Conservation (phyloP, 2,113 vertebrate species). For the Catharus bicknelli region DNA sequence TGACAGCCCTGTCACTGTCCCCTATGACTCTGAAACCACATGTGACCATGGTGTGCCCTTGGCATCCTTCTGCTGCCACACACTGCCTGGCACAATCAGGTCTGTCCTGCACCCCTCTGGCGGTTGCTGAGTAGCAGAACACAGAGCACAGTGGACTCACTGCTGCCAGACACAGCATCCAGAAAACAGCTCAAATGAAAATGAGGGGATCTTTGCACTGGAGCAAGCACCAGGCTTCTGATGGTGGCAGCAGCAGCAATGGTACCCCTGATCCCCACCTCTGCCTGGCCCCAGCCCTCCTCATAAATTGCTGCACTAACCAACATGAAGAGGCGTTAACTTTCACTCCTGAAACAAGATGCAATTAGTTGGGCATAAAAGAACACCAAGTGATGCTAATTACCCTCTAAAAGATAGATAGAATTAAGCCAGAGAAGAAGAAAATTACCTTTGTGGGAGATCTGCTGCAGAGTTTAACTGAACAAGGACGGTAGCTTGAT, state of each 20-base stretch:
- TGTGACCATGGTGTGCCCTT: background rate
- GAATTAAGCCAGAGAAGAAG: slow-evolving; percentile 74
- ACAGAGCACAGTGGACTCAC: background rate
- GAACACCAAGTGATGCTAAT: slow-evolving; percentile 72
- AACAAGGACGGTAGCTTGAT: background rate
- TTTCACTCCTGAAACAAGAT: slow-evolving; percentile 72
- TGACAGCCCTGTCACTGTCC: rapidly evolving
- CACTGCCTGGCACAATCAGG: background rate
- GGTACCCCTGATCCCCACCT: slow-evolving; percentile 14
- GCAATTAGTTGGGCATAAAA: slow-evolving; percentile 73
- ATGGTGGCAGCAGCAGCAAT: background rate
- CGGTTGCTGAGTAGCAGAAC: background rate
- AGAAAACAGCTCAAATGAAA: background rate
- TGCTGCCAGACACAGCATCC: background rate
- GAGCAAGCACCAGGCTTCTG: background rate
- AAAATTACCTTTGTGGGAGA: slow-evolving; percentile 77
- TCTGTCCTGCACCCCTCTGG: background rate
- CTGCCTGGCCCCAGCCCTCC: slow-evolving; percentile 58
- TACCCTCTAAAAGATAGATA: slow-evolving; percentile 69
- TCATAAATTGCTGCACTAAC: slow-evolving; percentile 56
- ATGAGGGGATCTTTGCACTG: background rate
- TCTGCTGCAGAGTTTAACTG: slow-evolving; percentile 44
- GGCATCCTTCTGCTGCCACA: background rate
- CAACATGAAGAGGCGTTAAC: slow-evolving; percentile 64
- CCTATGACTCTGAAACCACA: rapidly evolving